Evolutionary conservation across 2,797 vertebrate species (phyloP).

Genomic region (Buphagus erythrorhynchus): DNA sequence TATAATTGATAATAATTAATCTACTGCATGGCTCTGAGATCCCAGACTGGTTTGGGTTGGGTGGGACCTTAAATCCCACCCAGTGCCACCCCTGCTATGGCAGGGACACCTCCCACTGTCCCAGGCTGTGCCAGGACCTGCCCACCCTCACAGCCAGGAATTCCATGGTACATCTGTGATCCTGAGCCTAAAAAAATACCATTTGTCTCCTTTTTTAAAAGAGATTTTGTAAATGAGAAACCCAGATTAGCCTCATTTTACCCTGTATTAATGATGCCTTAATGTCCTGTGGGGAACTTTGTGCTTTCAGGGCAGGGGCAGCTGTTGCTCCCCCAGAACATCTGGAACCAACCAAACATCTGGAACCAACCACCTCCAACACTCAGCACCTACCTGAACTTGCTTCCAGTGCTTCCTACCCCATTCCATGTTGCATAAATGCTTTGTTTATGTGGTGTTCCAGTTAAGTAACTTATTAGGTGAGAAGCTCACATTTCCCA

Average conservation of each 20-base stretch:
- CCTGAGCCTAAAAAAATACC: too few relatives aligned
- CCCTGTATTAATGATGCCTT: too few relatives aligned
- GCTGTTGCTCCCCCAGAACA: background rate
- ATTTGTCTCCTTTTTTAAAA: background rate
- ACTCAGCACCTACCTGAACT: background rate
- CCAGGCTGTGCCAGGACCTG: background rate
- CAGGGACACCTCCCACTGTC: background rate
- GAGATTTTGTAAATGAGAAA: background rate
- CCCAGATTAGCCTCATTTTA: background rate
- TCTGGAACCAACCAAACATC: fast-evolving
- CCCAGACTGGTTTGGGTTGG: background rate
- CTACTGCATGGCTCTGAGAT: background rate
- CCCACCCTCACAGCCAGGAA: background rate
- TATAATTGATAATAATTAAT: background rate
- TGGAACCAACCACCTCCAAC: fast-evolving
- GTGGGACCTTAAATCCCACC: fast-evolving
- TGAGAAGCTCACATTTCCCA: background rate
- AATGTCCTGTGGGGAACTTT: fast-evolving
- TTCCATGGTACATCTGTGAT: background rate
- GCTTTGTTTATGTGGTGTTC: background rate
- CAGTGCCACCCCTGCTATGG: too few relatives aligned
- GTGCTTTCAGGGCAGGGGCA: fast-evolving
- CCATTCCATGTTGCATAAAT: background rate
- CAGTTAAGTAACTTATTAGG: slow-evolving; percentile 27
- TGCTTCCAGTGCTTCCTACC: background rate